Percentiles rank a stretch among this genome's conserved stretches.
Evolutionary conservation across 2,113 vertebrate genomes (phyloP).

Genomic region (Ictalurus punctatus): DNA sequence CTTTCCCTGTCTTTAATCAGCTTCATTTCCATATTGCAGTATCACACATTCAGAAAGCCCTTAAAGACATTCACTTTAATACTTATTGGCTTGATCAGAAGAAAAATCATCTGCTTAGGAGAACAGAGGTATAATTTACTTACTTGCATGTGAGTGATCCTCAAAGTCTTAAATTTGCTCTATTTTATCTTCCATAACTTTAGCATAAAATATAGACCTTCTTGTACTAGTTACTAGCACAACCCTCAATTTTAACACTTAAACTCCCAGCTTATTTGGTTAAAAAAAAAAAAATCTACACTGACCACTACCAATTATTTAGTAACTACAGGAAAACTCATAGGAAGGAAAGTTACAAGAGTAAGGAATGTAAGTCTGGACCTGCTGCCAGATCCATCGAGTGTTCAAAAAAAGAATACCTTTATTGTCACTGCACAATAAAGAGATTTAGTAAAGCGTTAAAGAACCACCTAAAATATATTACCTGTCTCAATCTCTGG

Average conservation of each 20-base stretch:
- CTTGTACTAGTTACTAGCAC: background rate
- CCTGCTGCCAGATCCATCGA: too few relatives aligned
- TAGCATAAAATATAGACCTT: background rate
- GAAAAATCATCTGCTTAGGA: constrained; percentile 25
- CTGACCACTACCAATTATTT: background rate
- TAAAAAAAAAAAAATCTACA: background rate
- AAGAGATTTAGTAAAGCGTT: background rate
- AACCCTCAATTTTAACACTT: background rate
- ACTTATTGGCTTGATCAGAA: constrained; percentile 27
- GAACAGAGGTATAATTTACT: constrained; percentile 22
- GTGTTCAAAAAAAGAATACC: background rate
- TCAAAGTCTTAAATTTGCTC: background rate
- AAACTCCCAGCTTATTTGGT: background rate
- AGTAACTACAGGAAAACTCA: background rate
- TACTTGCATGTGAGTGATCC: constrained; percentile 3
- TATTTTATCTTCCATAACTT: background rate
- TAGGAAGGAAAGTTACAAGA: background rate
- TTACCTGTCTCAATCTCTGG: background rate
- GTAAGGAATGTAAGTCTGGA: background rate
- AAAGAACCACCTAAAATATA: background rate
- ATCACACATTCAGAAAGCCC: constrained; percentile 53
- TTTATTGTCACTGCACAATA: background rate
- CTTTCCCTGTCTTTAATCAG: background rate
- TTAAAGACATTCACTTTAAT: constrained; percentile 56
- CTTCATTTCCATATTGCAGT: constrained; percentile 7